These are phyloP conservation scores for Tuberolachnus salignus DNA, from an alignment of 2,888 invertebrate species.

Conservation along the genomic window DNA sequence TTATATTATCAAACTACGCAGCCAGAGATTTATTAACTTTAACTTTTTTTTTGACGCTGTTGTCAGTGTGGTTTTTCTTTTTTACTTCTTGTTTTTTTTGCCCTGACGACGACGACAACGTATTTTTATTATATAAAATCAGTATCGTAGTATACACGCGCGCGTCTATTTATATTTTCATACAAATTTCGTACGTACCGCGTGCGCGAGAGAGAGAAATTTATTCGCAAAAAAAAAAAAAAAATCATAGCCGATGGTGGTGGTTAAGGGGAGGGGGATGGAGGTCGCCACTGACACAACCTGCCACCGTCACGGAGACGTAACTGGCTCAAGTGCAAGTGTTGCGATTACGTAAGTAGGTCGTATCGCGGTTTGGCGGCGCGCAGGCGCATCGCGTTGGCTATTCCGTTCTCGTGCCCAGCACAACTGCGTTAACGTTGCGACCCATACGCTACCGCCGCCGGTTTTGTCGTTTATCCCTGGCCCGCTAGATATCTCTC, in stretches of 20 bases:
- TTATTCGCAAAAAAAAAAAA: neutral
- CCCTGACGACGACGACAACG: too few species aligned
- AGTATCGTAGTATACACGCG: neutral
- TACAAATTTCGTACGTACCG: neutral
- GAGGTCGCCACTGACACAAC: conserved; percentile 55
- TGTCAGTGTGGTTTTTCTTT: too few species aligned
- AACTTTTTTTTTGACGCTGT: too few species aligned
- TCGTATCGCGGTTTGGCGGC: conserved; percentile 57
- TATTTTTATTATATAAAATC: too few species aligned
- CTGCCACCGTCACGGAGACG: conserved; percentile 54
- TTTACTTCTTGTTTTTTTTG: neutral
- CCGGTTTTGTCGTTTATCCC: conserved; percentile 35
- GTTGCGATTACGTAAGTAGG: conserved; percentile 59
- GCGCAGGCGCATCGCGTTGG: conserved; percentile 43
- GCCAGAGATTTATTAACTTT: too few species aligned
- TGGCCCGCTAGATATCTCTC: conserved; percentile 44
- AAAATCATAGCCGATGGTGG: neutral
- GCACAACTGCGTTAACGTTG: conserved; percentile 55
- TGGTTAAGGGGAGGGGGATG: neutral
- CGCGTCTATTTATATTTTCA: neutral
- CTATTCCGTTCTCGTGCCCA: conserved; percentile 55
- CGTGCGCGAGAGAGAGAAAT: neutral
- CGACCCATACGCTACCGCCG: conserved; percentile 19
- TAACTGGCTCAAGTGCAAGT: conserved; percentile 58
- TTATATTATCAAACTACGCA: neutral